phyloP scores from a whole-genome alignment of 2,888 invertebrate species.

The Drepana falcataria region DNA sequence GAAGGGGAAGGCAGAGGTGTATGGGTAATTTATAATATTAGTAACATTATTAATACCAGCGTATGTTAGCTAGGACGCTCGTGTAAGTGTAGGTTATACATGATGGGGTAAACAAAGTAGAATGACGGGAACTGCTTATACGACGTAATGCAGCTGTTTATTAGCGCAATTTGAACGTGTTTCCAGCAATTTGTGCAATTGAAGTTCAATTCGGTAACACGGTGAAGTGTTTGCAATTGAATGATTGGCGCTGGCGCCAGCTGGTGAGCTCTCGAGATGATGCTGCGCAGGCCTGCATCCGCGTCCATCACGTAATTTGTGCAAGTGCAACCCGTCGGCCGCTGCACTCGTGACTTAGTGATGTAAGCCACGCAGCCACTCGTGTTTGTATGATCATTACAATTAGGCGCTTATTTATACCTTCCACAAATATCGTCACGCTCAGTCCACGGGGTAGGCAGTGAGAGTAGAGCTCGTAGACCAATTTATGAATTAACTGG shows the following conservation, averaged over 20 bases:
- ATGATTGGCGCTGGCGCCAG: slow-evolving; percentile 66
- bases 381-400: background rate
- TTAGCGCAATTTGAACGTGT: slow-evolving; percentile 29
- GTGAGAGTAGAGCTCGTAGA: too few species aligned
- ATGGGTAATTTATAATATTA: too few species aligned
- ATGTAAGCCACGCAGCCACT: background rate
- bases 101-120: background rate
- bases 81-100: background rate
- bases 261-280: slow-evolving; percentile 61
- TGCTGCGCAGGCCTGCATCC: slow-evolving; percentile 52
- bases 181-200: slow-evolving; percentile 46
- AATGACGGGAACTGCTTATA: background rate
- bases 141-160: slow-evolving; percentile 19
- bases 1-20: too few species aligned
- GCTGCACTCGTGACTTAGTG: slow-evolving; percentile 2
- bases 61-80: background rate
- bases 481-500: too few species aligned
- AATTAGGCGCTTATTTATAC: background rate
- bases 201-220: slow-evolving; percentile 31
- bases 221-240: slow-evolving; percentile 52
- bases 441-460: too few species aligned
- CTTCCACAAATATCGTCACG: too few species aligned
- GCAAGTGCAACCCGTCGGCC: slow-evolving; percentile 25
- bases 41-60: too few species aligned
- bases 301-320: slow-evolving; percentile 42